Evolutionary conservation across 2,797 vertebrate species (phyloP), one percentile per base, ranked within the genome.

Genomic region (Sebastolobus alascanus): DNA sequence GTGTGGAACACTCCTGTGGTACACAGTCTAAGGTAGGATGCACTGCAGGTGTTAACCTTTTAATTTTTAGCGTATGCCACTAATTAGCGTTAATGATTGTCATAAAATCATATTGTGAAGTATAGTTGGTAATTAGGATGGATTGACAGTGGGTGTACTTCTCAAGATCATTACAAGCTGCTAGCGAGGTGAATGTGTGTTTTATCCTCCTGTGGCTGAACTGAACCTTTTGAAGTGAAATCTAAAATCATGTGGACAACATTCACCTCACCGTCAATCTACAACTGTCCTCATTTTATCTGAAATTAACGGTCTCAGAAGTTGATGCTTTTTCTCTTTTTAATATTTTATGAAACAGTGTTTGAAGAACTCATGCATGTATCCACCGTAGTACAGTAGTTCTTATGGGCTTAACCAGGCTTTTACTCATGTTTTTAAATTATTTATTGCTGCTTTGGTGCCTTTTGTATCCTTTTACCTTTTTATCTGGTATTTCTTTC

Each of bases 21-120:
- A 13, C 35, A 56, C 50, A 27, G 43, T 54, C 50, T 1, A 1
- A 56, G 22, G 52, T 10, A 1, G 8, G 12, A 4, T 1, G n/a
- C n/a, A 11, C 25, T 35, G 59, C 67, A 70, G 59, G 12, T 60
- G 22, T 55, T 55, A 27, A 71, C 55, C 20, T 14, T 35, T 76
- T 60, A 33, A 33, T 33, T 33, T 20, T 33, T 20, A 25, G 18
- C 1, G 5, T 12, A 43, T 4, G 8, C 61, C 70, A 35, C 14
- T 54, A 56, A 58, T 20, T 6, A 58, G 3, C 18, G 6, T 12
- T 66, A 31, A 38, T 63, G 33, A 63, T 55, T 31, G 7, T 27
- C 6, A 12, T 12, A 20, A 14, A 12, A 37, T 50, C 6, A 1
- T 5, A 75, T 25, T 46, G n/a, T 9, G 7, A 40, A 16, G 6